Percentiles rank a stretch among this genome's conserved stretches.
Evolutionary conservation across 2,888 invertebrate species (phyloP).

Genomic region (Melitaea athalia): DNA sequence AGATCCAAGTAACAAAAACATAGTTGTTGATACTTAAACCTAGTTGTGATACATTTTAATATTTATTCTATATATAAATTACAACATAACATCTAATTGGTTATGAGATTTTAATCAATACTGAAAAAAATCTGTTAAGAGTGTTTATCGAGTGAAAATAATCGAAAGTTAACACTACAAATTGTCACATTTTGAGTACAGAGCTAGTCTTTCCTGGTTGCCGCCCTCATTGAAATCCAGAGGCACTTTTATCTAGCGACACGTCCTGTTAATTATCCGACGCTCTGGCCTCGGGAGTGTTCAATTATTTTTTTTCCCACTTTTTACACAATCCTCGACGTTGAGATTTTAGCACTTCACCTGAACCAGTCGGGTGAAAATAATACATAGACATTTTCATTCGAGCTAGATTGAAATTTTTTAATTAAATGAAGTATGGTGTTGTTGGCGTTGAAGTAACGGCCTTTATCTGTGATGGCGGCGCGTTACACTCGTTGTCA

Average conservation of each 20-base stretch:
- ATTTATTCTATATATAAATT: no score
- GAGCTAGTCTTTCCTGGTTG: conserved; percentile 30
- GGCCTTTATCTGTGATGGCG: conserved; percentile 51
- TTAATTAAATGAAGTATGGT: conserved; percentile 76
- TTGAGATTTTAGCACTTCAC: conserved; percentile 81
- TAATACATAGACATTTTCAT: conserved; percentile 64
- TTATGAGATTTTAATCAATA: not conserved
- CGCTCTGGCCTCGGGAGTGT: conserved; percentile 74
- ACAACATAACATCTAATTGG: not conserved
- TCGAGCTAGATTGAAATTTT: conserved; percentile 62
- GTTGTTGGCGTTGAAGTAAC: conserved; percentile 53
- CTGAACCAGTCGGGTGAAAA: conserved; percentile 73
- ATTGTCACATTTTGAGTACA: conserved; percentile 24
- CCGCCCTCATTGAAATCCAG: conserved; percentile 70
- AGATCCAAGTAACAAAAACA: no score
- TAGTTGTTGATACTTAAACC: no score
- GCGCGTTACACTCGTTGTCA: conserved; percentile 49
- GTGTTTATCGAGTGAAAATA: conserved; percentile 4
- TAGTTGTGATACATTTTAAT: no score
- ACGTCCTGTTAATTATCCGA: conserved; percentile 81
- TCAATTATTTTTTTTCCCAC: conserved; percentile 72
- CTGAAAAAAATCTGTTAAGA: not conserved
- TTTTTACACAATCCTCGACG: conserved; percentile 75
- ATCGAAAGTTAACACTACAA: conserved; percentile 14
- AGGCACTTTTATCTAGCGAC: conserved; percentile 77